These are phyloP conservation scores for Drosophila ogumai DNA, from an alignment of 1,140 invertebrate genomes.

Conservation along the genomic window DNA sequence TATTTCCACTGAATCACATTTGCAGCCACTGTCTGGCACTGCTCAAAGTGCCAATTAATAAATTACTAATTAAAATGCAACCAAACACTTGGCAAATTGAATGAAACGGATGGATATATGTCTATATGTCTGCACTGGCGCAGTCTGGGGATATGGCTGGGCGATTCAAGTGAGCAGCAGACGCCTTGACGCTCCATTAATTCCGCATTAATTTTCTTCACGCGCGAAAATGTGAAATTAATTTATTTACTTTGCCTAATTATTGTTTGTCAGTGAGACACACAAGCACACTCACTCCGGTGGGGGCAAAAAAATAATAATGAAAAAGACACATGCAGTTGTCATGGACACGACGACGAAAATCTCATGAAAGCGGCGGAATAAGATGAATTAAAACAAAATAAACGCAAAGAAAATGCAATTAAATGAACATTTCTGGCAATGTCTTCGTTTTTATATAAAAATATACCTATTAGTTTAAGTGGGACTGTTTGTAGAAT, in stretches of 20 bases:
- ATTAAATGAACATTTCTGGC: constrained; percentile 32
- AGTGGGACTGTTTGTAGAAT: not conserved
- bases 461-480: constrained; percentile 1
- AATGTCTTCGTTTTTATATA: constrained; percentile 15
- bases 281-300: not conserved
- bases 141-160: constrained; percentile 47
- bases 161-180: constrained; percentile 36
- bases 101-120: constrained; percentile 15
- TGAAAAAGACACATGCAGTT: constrained; percentile 48
- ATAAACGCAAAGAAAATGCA: constrained; percentile 49
- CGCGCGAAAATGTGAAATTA: constrained; percentile 76
- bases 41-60: constrained; percentile 61
- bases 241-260: constrained; percentile 78
- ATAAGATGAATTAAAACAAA: constrained; percentile 56
- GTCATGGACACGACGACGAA: constrained; percentile 40
- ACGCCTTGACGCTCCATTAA: constrained; percentile 78
- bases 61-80: constrained; percentile 75
- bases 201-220: constrained; percentile 80
- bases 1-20: constrained; percentile 20
- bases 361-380: constrained; percentile 7
- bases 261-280: constrained; percentile 29
- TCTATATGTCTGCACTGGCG: constrained; percentile 21
- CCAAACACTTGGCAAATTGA: constrained; percentile 52
- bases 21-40: constrained; percentile 12
- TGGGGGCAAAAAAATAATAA: constrained; percentile 15